Conservation (phyloP, 2,888 invertebrate species). For the Brachyopa scutellaris region DNA sequence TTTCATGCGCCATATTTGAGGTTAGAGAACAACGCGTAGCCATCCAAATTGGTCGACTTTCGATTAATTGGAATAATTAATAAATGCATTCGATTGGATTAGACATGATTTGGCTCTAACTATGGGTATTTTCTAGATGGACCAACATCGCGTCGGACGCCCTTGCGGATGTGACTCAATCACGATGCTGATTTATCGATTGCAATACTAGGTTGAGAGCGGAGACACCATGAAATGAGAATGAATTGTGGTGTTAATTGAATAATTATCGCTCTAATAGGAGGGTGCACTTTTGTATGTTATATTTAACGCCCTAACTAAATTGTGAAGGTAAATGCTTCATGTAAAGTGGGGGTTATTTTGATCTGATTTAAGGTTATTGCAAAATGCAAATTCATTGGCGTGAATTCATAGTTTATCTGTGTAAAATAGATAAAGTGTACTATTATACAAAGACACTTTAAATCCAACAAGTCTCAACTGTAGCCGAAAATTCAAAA, state of each 20-base stretch:
- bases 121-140: constrained; percentile 1
- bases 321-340: neutral
- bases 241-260: neutral
- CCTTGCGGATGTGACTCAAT: constrained; percentile 19
- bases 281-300: neutral
- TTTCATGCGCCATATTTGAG: neutral
- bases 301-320: neutral
- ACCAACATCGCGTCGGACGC: neutral
- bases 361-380: neutral
- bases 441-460: too few relatives aligned
- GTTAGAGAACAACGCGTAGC: neutral
- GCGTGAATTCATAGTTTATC: too few relatives aligned
- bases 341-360: too few relatives aligned
- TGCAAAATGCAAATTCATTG: too few relatives aligned
- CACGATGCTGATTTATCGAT: too few relatives aligned
- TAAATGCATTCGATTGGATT: constrained; percentile 3
- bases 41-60: constrained; percentile 33
- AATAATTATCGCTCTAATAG: neutral
- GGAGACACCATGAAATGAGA: too few relatives aligned
- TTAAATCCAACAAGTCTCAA: too few relatives aligned
- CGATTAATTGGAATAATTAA: constrained; percentile 22
- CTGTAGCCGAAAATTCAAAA: too few relatives aligned
- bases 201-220: too few relatives aligned
- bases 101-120: neutral
- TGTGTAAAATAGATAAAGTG: too few relatives aligned